Evolutionary conservation across 2,888 invertebrate genomes (phyloP), one percentile per base, ranked within the genome.

Genomic region (Adelphocoris suturalis): DNA sequence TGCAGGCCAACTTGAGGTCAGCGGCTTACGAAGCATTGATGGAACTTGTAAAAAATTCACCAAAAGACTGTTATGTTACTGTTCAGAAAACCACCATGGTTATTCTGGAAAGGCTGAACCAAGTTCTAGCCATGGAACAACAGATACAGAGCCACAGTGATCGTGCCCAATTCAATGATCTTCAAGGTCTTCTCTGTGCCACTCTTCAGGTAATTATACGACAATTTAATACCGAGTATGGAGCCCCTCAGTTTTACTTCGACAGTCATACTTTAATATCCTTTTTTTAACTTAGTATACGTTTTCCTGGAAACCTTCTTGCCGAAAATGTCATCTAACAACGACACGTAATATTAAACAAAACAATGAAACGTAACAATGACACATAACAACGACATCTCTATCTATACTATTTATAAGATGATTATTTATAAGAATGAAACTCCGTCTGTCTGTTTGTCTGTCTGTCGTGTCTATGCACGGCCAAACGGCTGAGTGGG

Each of bases 11-110:
- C 93, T 95, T 99, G 89, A 95, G 99, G 91, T 97, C 98, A 46
- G 99, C 99, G 52, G 99, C 99, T 0, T 99, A 99, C 93, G 99
- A 99, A 94, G 99, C 99, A 0, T 95, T 99, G 0, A 99, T 99
- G 99, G 99, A 99, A 94, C 97, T 99, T 97, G 98, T 99, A 76
- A 99, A 99, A 93, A 99, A 99, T 93, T 99, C 99, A 0, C 99
- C 99, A 0, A 95, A 96, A 92, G 99, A 99, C 94, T 99, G 99
- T 93, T 99, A 99, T 93, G 95, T 97, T 0, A 97, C 97, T 84
- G 99, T 99, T 61, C 98, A 99, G 94, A 97, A 97, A 93, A 99
- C 99, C 0, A 99, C 99, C 0, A 96, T 99, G 96, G 97, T 99
- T 19, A 98, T 99, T 92, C 94, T 99, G 92, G 98, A 99, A 92